Conservation (phyloP, 2,797 vertebrate genomes). For the Darevskia mixta region DNA sequence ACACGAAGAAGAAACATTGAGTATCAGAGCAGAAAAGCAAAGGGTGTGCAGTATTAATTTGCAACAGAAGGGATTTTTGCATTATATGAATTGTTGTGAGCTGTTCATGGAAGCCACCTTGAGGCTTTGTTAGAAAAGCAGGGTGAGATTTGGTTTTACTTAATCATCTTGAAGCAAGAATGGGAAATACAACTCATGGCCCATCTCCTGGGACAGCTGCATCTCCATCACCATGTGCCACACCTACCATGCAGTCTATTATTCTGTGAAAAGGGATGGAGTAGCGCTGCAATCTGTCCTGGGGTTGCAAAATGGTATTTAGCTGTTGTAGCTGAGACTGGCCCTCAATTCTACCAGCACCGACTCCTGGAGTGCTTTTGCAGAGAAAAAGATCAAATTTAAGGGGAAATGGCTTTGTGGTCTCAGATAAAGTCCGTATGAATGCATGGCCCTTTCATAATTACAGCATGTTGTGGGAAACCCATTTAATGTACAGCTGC, state of each 20-base stretch:
- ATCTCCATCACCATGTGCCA: background rate
- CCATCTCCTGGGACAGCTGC: background rate
- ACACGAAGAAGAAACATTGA: background rate
- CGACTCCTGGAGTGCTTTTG: too few relatives aligned
- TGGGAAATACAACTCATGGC: background rate
- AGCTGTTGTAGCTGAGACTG: background rate
- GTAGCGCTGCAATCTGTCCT: background rate
- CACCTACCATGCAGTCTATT: background rate
- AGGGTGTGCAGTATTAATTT: background rate
- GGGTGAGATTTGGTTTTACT: background rate
- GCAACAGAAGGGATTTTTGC: background rate
- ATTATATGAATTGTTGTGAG: background rate
- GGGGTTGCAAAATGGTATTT: background rate
- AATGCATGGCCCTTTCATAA: background rate
- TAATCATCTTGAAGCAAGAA: background rate
- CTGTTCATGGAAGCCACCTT: background rate
- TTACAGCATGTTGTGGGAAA: background rate
- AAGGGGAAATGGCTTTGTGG: background rate
- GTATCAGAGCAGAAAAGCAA: background rate
- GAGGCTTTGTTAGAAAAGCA: background rate
- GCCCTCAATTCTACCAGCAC: background rate
- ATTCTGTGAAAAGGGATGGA: background rate
- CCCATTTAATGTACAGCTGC: rapidly evolving
- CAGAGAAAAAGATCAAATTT: background rate
- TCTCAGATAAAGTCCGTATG: background rate